phyloP scores from a whole-genome alignment of 2,113 vertebrate genomes.

The Rallus limicola region DNA sequence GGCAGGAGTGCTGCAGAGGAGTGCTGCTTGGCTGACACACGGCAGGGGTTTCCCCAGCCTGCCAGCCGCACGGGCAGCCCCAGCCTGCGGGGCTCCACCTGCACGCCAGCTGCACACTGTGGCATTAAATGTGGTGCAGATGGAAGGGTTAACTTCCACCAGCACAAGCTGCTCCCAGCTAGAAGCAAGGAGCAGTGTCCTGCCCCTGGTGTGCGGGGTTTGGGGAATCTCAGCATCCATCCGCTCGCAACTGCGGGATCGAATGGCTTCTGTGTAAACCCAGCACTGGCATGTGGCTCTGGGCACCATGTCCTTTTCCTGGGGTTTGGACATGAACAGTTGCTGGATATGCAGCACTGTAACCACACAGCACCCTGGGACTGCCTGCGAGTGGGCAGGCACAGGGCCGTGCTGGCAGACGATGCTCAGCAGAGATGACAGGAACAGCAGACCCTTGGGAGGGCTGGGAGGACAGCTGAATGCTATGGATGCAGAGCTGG shows the following conservation, averaged over 20 bases:
- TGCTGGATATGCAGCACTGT: neutral
- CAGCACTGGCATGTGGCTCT: neutral
- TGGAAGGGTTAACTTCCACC: neutral
- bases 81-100: neutral
- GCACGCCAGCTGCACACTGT: neutral
- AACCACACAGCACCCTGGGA: neutral
- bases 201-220: neutral
- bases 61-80: neutral
- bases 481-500: fast-evolving
- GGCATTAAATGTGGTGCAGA: fast-evolving
- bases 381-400: neutral
- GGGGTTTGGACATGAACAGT: neutral
- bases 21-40: neutral
- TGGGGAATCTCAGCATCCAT: neutral
- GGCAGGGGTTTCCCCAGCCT: neutral
- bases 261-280: neutral
- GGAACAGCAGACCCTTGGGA: neutral
- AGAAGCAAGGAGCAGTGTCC: neutral
- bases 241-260: neutral
- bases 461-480: neutral
- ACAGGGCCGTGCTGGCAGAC: neutral
- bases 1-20: neutral
- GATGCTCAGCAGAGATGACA: neutral
- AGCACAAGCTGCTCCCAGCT: neutral
- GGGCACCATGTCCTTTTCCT: neutral